Evolutionary conservation across 2,888 invertebrate genomes (phyloP), one percentile per base, ranked within the genome.

Genomic region (Ophioninae sp.): DNA sequence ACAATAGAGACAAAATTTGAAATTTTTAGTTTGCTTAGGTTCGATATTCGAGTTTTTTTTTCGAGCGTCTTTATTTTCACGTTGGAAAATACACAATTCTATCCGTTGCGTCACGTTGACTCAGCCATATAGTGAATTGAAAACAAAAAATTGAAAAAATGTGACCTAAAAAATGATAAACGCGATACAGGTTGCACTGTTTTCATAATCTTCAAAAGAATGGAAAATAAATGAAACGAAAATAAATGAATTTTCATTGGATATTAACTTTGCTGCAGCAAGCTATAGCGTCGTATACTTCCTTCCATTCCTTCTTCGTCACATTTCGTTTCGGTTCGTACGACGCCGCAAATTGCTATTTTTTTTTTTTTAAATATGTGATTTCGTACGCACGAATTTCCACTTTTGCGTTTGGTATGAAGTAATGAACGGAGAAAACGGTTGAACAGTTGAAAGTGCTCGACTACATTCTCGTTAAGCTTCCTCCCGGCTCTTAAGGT

Each of bases 401-500:
- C 17, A 30, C 37, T 37, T 20, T 10, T 39, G 17, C 22, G n/a
- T 30, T 7, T 2, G 23, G 10, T 8, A 30, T 41, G 68, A 5
- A 51, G 44, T 74, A 69, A 71, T 30, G 65, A 72, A 67, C 41
- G 69, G 69, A 71, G 61, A 78, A 64, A 20, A 81, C 75, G 69
- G 22, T n/a, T 51, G 30, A 63, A 56, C 58, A 41, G 65, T 73
- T 67, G 37, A 79, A 76, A 39, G 67, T 79, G 71, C 44, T 20
- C 73, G 61, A 20, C 22, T 44, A 30, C 37, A 23, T 30, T 63
- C 64, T 64, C 64, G 82, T 82, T 77, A 59, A 82, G 76, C 63
- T 82, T 79, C 58, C 39, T 76, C 65, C 41, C 41, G 39, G 56
- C 77, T 82, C 79, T 80, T 61, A 80, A 84, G 82, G 78, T 79